Base-by-base conservation (phyloP, 2,888 invertebrate genomes). In the Sceliomorpha sp. region DNA sequence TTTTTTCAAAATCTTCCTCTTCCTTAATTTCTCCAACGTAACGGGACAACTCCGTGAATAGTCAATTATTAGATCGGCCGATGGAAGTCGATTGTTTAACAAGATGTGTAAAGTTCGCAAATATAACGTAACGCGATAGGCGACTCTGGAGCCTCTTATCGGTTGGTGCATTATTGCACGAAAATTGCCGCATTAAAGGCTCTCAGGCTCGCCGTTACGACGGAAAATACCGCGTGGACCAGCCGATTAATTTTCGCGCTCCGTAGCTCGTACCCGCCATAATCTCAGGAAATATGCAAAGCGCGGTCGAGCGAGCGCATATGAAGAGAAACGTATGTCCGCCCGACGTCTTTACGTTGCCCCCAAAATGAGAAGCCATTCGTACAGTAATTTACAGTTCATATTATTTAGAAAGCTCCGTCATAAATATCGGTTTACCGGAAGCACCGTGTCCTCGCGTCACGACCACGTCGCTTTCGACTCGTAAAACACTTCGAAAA, bases 371-470 rank as follows among this genome's bases (percentile, higher is more conserved):
- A 55, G 58, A 70, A 72, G 63, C 53, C 64, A 59, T 68, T 53
- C 53, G 45, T 44, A 59, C 31, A 51, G 66, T 74, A 74, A 77
- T 74, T 77, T 73, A 72, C 68, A 64, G 56, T 48, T 53, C 59
- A 36, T 47, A 70, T 68, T 74, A 76, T 76, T 77, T 72, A 63
- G 58, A 45, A 56, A 53, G 63, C 59, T 36, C 50, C 42, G 45
- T 56, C 64, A 69, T 77, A 76, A 75, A 77, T 76, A 76, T 73
- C 66, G 72, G 72, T 72, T 75, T 69, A 40, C 68, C 39, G 53
- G 26, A 24, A 20, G 40, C 47, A 59, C 40, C 39, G 31, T 26
- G 32, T 32, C 14, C 10, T 34, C 48, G n/a, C n/a, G 31, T 47
- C 32, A 32, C n/a, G 17, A 15, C n/a, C 1, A 12, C 24, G 15